These are phyloP conservation scores for Hyperoodon ampullatus DNA, from an alignment of 2,113 vertebrate species.

Conservation along the genomic window DNA sequence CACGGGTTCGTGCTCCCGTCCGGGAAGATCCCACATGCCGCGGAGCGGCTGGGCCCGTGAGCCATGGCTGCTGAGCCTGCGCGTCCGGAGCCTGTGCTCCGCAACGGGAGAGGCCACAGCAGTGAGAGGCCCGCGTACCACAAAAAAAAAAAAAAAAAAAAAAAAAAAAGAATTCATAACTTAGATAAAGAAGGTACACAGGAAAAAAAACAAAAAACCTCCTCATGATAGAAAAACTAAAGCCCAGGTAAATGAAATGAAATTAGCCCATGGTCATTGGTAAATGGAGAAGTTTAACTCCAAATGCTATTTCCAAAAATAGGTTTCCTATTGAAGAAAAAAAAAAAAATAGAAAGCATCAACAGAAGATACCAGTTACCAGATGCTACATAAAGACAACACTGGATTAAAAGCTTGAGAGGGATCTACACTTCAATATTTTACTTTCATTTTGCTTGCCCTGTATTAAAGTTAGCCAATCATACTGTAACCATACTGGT, in stretches of 20 bases:
- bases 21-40: too few species aligned
- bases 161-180: not conserved
- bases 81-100: too few species aligned
- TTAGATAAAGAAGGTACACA: not conserved
- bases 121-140: too few species aligned
- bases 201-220: not conserved
- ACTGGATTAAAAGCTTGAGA: not conserved
- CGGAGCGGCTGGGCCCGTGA: too few species aligned
- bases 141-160: too few species aligned
- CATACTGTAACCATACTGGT: not conserved
- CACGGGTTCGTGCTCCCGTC: too few species aligned
- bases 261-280: not conserved
- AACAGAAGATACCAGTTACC: not conserved
- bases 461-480: not conserved
- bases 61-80: too few species aligned
- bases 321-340: not conserved
- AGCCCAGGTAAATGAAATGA: not conserved
- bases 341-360: not conserved
- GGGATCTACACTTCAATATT: not conserved
- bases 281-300: not conserved
- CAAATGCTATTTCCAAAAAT: constrained; percentile 17
- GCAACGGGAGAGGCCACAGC: too few species aligned
- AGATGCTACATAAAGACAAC: not conserved
- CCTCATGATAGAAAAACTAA: not conserved
- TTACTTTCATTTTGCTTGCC: constrained; percentile 8